A percentile compares a stretch with the other conserved stretches of the same genome.
phyloP scores from a whole-genome alignment of 1,140 invertebrate species.

The Caenorhabditis tropicalis region DNA sequence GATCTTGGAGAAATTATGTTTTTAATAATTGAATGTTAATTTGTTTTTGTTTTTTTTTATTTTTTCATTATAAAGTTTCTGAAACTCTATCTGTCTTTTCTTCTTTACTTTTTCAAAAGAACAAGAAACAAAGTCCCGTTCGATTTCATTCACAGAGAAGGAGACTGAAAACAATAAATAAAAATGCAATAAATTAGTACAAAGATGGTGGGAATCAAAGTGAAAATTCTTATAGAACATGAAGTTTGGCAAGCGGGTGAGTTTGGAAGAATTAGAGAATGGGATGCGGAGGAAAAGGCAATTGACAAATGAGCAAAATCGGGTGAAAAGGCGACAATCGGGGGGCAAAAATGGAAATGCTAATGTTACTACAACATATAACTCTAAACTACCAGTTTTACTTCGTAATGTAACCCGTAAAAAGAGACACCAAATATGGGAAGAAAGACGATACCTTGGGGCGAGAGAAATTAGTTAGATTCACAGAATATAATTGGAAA shows the following conservation, averaged over 20 bases:
- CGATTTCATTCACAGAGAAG: conserved; percentile 15
- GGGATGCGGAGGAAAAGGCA: not conserved
- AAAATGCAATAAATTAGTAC: conserved; percentile 36
- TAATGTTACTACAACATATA: conserved; percentile 20
- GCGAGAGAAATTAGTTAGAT: not conserved
- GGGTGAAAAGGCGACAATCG: not conserved
- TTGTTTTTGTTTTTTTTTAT: too few relatives aligned
- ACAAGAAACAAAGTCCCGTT: not conserved
- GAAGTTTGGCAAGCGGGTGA: not conserved
- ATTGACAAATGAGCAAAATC: conserved; percentile 26
- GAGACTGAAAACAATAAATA: not conserved
- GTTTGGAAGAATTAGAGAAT: not conserved
- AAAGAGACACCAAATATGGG: not conserved
- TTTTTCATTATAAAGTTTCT: too few relatives aligned
- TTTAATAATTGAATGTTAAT: too few relatives aligned
- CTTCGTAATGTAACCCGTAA: conserved; percentile 38
- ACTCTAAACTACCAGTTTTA: conserved; percentile 35
- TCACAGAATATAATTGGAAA: not conserved
- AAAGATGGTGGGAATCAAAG: not conserved
- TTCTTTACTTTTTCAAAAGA: not conserved
- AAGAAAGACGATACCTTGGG: not conserved
- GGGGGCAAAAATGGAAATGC: not conserved
- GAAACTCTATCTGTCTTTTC: too few relatives aligned
- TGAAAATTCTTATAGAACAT: conserved; percentile 30
- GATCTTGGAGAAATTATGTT: too few relatives aligned